Conservation (phyloP, 1,140 invertebrate species). For the Drosophila erecta region DNA sequence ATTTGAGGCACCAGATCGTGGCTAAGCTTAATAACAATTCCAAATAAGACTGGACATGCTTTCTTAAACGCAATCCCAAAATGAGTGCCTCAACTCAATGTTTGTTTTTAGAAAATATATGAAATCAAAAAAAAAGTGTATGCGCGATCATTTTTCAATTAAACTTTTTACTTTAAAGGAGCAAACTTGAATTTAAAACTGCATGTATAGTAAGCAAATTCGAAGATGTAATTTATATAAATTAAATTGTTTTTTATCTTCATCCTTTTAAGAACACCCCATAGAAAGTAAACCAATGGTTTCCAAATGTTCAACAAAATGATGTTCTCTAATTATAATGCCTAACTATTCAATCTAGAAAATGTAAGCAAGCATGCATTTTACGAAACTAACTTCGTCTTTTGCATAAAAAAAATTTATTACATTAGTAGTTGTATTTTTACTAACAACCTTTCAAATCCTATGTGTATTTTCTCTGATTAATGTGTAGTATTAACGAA, state of each 20-base stretch:
- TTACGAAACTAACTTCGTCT: not conserved
- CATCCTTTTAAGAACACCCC: not conserved
- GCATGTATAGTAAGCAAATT: slow-evolving; percentile 3
- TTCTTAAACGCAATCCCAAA: not conserved
- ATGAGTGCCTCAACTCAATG: not conserved
- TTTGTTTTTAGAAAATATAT: not conserved
- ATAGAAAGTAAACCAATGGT: not conserved
- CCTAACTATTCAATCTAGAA: not conserved
- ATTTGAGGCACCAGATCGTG: not conserved
- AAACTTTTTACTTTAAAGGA: not conserved
- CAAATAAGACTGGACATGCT: slow-evolving; percentile 1
- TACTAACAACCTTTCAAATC: slow-evolving; percentile 2
- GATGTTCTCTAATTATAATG: not conserved
- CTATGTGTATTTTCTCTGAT: not conserved
- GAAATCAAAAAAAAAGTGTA: not conserved
- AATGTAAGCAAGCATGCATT: slow-evolving; percentile 12
- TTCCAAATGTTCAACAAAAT: too few species aligned
- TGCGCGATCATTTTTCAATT: not conserved
- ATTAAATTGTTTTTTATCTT: not conserved
- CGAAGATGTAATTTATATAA: not conserved
- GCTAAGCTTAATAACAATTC: not conserved
- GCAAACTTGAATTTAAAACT: slow-evolving; percentile 8
- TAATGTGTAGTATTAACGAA: not conserved
- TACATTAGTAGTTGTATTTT: slow-evolving; percentile 1
- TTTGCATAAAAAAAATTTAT: slow-evolving; percentile 8